Evolutionary conservation across 2,888 invertebrate species (phyloP).

Genomic region (Apodemia hepburni): DNA sequence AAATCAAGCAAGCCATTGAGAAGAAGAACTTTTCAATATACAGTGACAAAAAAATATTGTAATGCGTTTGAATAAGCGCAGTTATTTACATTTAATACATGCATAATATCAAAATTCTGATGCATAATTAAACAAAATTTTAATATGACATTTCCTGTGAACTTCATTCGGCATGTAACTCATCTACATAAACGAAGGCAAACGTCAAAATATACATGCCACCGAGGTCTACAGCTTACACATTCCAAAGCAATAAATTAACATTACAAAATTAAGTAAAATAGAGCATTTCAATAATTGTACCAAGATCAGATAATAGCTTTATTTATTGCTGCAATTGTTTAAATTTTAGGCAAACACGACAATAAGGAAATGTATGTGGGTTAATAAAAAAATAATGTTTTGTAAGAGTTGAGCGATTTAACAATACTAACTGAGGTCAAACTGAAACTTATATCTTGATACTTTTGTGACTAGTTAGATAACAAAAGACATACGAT

Average conservation of each 20-base stretch:
- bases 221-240: slow-evolving; percentile 54
- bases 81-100: too few relatives aligned
- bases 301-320: neutral
- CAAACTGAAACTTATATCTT: neutral
- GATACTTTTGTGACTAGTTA: neutral
- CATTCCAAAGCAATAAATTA: slow-evolving; percentile 23
- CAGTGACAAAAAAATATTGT: too few relatives aligned
- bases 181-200: slow-evolving; percentile 45
- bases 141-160: neutral
- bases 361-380: slow-evolving; percentile 6
- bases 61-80: too few relatives aligned
- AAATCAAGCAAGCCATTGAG: too few relatives aligned
- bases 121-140: slow-evolving; percentile 26
- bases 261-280: slow-evolving; percentile 3
- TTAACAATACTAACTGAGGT: neutral
- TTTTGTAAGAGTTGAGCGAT: neutral
- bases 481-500: too few relatives aligned
- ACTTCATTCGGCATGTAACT: slow-evolving; percentile 23
- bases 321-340: neutral
- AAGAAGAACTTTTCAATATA: too few relatives aligned
- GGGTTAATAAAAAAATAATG: neutral
- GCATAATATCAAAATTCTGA: slow-evolving; percentile 14
- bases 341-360: slow-evolving; percentile 2
- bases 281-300: neutral
- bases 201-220: slow-evolving; percentile 44